Evolutionary conservation across 1,140 invertebrate genomes (phyloP).

Genomic region (Psilanteris sp.): DNA sequence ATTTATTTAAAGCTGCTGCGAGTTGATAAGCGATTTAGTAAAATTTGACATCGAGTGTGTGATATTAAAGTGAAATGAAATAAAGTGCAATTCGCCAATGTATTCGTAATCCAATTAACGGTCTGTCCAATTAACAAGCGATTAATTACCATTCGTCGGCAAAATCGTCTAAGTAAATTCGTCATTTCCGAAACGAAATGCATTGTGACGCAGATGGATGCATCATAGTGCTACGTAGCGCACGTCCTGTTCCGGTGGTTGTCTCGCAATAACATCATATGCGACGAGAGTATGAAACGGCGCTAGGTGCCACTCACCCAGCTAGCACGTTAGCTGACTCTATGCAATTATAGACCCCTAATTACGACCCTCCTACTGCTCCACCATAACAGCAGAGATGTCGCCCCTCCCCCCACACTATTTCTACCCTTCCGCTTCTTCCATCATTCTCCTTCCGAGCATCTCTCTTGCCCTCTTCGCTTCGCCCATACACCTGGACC

Average conservation of each 20-base stretch:
- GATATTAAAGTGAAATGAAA: too few species aligned
- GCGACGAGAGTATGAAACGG: conserved; percentile 59
- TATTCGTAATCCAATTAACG: conserved; percentile 34
- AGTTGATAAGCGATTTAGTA: too few species aligned
- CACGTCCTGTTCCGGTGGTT: conserved; percentile 58
- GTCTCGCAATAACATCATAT: conserved; percentile 57
- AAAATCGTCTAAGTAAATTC: conserved; percentile 42
- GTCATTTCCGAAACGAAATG: conserved; percentile 37
- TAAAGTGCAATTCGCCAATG: too few species aligned
- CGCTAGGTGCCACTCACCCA: conserved; percentile 67
- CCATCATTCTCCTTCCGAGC: too few species aligned
- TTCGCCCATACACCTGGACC: too few species aligned
- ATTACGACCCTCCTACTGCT: conserved; percentile 66
- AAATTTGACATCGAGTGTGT: too few species aligned
- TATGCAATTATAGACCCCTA: conserved; percentile 76
- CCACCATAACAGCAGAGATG: too few species aligned
- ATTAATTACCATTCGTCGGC: conserved; percentile 28
- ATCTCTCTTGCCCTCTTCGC: too few species aligned
- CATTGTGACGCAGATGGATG: conserved; percentile 34
- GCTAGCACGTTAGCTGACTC: conserved; percentile 70
- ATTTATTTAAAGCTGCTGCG: too few species aligned
- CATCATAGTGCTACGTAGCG: conserved; percentile 52
- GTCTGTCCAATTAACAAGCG: conserved; percentile 9
- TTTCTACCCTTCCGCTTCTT: too few species aligned
- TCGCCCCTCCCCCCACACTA: too few species aligned